Evolutionary conservation across 2,888 invertebrate species (phyloP).

Genomic region (Zygogramma bicolorata): DNA sequence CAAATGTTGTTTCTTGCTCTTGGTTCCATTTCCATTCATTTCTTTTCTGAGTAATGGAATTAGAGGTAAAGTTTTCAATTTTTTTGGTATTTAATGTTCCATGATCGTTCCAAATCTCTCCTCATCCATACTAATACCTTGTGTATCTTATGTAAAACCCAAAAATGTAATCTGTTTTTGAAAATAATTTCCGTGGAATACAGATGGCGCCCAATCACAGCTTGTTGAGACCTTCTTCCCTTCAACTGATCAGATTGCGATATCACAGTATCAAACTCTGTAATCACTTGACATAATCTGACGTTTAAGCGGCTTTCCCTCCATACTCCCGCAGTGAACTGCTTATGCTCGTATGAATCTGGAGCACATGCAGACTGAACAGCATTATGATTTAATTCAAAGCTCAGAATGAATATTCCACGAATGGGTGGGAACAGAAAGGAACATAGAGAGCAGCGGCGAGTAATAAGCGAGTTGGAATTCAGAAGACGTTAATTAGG

Average conservation of each 20-base stretch:
- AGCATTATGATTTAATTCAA: constrained; percentile 24
- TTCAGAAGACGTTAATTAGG: constrained; percentile 49
- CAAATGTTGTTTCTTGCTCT: too few species aligned
- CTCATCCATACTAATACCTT: too few species aligned
- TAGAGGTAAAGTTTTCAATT: too few species aligned
- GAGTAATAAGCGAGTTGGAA: constrained; percentile 44
- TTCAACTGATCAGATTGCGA: neutral
- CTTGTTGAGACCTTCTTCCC: neutral
- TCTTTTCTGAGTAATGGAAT: too few species aligned
- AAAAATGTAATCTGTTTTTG: too few species aligned
- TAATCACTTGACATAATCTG: constrained; percentile 30
- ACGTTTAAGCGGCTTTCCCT: constrained; percentile 33
- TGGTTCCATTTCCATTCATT: too few species aligned
- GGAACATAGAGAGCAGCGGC: constrained; percentile 25
- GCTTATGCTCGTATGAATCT: constrained; percentile 27
- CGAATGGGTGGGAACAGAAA: neutral
- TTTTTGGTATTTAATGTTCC: too few species aligned
- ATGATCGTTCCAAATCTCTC: too few species aligned
- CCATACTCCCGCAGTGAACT: constrained; percentile 22
- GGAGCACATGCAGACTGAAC: constrained; percentile 14
- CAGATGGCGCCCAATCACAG: neutral
- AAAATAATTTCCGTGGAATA: too few species aligned
- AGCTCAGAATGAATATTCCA: constrained; percentile 23
- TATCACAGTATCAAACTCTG: constrained; percentile 22
- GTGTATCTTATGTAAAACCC: too few species aligned